phyloP scores from a whole-genome alignment of 2,113 vertebrate species.

The Rhinoptilus africanus region DNA sequence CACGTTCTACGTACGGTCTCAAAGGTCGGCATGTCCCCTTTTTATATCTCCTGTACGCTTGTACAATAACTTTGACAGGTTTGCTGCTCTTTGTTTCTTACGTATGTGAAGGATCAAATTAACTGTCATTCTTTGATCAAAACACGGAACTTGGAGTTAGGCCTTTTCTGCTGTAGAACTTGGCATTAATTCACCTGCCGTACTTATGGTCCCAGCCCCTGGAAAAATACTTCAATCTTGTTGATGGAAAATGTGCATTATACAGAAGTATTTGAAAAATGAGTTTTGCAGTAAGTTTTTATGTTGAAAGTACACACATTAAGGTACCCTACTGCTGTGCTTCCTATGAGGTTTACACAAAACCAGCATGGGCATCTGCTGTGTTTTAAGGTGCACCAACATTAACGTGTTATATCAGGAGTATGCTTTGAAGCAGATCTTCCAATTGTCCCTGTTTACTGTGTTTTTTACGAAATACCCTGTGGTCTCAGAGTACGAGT shows the following conservation, averaged over 20 bases:
- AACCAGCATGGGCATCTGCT: neutral
- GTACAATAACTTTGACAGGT: neutral
- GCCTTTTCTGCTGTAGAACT: neutral
- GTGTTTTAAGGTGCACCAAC: neutral
- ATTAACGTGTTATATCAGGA: neutral
- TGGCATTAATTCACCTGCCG: neutral
- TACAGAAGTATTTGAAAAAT: neutral
- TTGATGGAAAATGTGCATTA: neutral
- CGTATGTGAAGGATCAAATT: rapidly evolving
- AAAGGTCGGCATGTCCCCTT: neutral
- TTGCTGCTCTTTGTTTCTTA: neutral
- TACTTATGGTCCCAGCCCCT: neutral
- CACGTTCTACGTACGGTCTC: neutral
- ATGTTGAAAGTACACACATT: neutral
- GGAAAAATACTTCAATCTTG: neutral
- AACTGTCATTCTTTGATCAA: neutral
- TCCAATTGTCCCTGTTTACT: neutral
- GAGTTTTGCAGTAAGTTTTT: neutral
- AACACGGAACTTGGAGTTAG: neutral
- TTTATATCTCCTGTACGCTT: neutral
- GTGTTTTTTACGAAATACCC: neutral
- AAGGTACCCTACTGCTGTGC: neutral
- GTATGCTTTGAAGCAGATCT: neutral
- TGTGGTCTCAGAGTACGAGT: neutral
- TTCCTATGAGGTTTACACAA: neutral